phyloP scores from a whole-genome alignment of 2,888 invertebrate genomes.

The Timema podura region DNA sequence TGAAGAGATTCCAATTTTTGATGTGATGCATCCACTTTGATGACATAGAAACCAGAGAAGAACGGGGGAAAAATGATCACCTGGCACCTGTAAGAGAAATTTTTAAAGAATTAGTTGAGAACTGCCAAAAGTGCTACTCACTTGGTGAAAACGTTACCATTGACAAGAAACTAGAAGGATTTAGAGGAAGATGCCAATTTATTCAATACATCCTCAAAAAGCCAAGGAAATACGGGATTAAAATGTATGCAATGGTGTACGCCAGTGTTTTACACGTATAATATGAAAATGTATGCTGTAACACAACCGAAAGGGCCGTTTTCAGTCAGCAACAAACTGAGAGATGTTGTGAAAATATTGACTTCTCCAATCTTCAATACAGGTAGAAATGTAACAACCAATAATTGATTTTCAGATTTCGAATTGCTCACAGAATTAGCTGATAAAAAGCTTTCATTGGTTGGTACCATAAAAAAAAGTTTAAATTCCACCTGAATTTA shows the following conservation, averaged over 20 bases:
- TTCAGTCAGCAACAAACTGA: neutral
- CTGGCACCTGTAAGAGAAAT: conserved; percentile 31
- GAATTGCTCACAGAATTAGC: neutral
- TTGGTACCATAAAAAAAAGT: neutral
- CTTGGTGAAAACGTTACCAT: conserved; percentile 30
- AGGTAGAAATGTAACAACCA: neutral
- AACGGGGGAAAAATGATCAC: conserved; percentile 28
- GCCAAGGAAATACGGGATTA: conserved; percentile 3
- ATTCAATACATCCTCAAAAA: conserved; percentile 4
- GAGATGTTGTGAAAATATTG: neutral
- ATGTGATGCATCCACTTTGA: conserved; percentile 34
- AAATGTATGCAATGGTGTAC: conserved; percentile 1
- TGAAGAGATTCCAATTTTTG: conserved; percentile 18
- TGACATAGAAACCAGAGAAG: conserved; percentile 29
- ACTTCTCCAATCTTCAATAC: neutral
- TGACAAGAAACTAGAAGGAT: conserved; percentile 1
- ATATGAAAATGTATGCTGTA: neutral
- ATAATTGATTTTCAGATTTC: neutral
- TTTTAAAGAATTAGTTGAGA: conserved; percentile 33
- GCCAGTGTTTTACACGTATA: neutral
- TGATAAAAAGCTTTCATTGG: neutral
- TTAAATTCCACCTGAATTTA: neutral
- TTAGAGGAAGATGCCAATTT: neutral
- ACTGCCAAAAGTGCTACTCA: conserved; percentile 27
- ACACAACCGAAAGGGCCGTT: neutral